phyloP scores from a whole-genome alignment of 2,113 vertebrate genomes.

The Aythya baeri region DNA sequence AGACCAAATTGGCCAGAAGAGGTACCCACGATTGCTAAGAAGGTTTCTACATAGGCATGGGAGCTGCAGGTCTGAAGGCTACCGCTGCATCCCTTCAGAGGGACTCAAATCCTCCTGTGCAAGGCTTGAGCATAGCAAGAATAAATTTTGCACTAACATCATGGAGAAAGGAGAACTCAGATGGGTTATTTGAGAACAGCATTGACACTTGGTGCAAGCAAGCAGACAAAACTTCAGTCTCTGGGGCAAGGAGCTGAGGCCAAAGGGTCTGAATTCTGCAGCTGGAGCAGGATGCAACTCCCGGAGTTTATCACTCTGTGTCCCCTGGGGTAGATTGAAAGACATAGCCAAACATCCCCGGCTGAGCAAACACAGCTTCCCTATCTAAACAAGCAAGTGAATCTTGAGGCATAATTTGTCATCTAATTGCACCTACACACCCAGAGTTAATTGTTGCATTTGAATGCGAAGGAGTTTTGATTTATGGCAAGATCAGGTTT shows the following conservation, averaged over 20 bases:
- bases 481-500: constrained; percentile 35
- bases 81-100: background rate
- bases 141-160: accelerated
- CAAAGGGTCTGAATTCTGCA: background rate
- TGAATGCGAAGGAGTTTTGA: constrained; percentile 10
- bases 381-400: constrained; percentile 42
- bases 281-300: background rate
- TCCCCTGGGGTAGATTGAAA: background rate
- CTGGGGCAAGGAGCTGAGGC: background rate
- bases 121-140: accelerated
- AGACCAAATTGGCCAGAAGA: no score
- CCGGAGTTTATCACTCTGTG: background rate
- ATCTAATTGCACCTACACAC: constrained; percentile 57
- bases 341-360: background rate
- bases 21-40: accelerated
- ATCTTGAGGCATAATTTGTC: constrained; percentile 58
- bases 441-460: constrained; percentile 38
- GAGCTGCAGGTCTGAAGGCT: background rate
- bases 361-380: constrained; percentile 29
- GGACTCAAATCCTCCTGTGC: background rate
- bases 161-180: background rate
- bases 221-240: background rate
- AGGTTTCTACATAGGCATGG: accelerated
- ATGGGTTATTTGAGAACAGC: background rate
- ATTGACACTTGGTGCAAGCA: accelerated